Base-by-base conservation (phyloP, 2,888 invertebrate genomes). In the Ormia ochracea region DNA sequence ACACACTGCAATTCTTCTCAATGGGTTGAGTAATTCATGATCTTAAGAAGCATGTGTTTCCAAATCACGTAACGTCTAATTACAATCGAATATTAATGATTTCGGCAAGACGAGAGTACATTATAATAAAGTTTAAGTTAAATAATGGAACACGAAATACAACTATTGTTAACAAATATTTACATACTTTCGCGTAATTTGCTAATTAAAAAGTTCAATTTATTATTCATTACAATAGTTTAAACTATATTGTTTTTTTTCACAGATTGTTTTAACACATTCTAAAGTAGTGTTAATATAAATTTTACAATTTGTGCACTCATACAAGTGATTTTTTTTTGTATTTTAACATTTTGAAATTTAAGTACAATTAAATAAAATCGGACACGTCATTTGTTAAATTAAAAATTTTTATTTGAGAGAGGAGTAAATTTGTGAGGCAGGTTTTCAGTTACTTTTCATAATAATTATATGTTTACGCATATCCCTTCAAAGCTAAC, bases 191-290 rank as follows among this genome's bases (percentile, higher is more conserved):
- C 4, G 28, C 50, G 26, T 23, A 9, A n/a, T 50, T 17, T 14
- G 28, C 14, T 33, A 33, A 33, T 33, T 33, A 7, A 19, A 36
- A 7, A 21, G 19, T 56, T 12, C 12, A 56, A 4, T 56, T 21
- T 1, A 28, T 17, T 43, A 68, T 56, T 31, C 17, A 33, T 52
- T 21, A 33, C 56, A 56, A 58, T 58, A 48, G 45, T 48, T 69
- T 21, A 28, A 19, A 54, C 33, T 69, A 28, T 59, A 14, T 12
- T 50, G 21, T 36, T 38, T 48, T 10, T 65, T 36, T 48, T 43
- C 59, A 59, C 59, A 59, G 59, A 7, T 59, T 43, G 17, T 14
- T 43, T 43, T 14, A 43, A 41, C 26, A 59, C 5, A 10, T 59
- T 58, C 36, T 38, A 38, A 58, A 58, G 23, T 58, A 23, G 23